Evolutionary conservation across 2,113 vertebrate species (phyloP), one percentile per base, ranked within the genome.

Genomic region (Crypturellus undulatus): DNA sequence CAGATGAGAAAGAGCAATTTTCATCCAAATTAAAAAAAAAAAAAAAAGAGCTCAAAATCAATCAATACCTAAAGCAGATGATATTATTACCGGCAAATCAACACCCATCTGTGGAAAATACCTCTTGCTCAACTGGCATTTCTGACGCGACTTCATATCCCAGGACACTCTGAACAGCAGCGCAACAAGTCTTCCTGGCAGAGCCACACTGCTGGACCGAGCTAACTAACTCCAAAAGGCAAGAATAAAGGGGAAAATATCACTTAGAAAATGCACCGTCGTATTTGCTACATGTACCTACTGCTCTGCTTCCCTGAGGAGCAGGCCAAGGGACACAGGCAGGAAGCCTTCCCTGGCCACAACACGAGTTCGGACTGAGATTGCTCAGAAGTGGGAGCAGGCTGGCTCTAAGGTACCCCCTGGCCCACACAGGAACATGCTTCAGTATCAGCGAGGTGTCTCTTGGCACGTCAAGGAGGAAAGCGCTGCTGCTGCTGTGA

Each of bases 61-160:
- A 91, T 47, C 64, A 85, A 28, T 54, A 87, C 43, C 75, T 59
- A 52, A 90, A 77, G 79, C 59, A 67, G 68, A 30, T 5, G 28
- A 7, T 38, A 58, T 91, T 82, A 67, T 70, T 87, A 10, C 75
- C 87, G 88, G 77, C 88, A 94, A 78, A 92, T 3, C 14, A 92
- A 16, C 22, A 71, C 5, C 69, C 25, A 40, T 64, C 34, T 67
- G 42, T 73, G 67, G 52, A 77, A 93, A 77, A 90, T 0, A 0
- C 2, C 10, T 30, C 89, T 71, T 32, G 52, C 49, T 90, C 28
- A 93, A 92, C 80, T 8, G 3, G 73, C 71, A 88, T 94, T 96
- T 93, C 72, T 90, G 92, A 82, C 56, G 76, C 54, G 67, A 52
- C 52, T 87, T 87, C n/a, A 2, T 9, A 16, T 36, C 89, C 81